These are phyloP conservation scores for Platanista minor DNA, from an alignment of 2,113 vertebrate species.

Conservation along the genomic window DNA sequence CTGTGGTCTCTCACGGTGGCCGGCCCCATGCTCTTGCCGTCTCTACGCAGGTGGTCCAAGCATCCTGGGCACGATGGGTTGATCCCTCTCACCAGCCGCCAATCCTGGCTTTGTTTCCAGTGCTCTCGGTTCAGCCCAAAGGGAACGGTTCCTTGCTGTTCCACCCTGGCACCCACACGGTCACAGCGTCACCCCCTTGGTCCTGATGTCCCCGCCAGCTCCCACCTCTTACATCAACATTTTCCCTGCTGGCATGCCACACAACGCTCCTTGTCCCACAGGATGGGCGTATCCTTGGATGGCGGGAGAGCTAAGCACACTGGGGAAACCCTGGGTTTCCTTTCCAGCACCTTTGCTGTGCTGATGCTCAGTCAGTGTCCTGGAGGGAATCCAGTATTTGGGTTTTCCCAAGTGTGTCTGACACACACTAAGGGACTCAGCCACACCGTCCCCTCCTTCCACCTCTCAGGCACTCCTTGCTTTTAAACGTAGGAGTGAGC, in stretches of 20 bases:
- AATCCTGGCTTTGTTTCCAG: neutral
- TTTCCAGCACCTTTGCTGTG: neutral
- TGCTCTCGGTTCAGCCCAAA: neutral
- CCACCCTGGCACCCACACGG: neutral
- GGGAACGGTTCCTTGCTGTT: neutral
- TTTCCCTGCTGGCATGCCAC: neutral
- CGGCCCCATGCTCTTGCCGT: neutral
- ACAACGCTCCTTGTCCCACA: too few relatives aligned
- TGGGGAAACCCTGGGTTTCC: neutral
- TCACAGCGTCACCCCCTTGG: neutral
- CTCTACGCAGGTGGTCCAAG: rapidly evolving
- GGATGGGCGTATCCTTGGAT: neutral
- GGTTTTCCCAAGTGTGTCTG: neutral
- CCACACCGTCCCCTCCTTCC: neutral
- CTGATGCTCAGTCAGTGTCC: too few relatives aligned
- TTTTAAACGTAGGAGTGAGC: neutral
- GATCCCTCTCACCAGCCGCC: neutral
- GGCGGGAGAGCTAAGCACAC: neutral
- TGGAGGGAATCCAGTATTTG: neutral
- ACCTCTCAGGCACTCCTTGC: neutral
- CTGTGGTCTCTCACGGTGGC: neutral
- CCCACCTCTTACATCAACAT: neutral
- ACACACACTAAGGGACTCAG: neutral
- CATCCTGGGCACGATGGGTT: neutral
- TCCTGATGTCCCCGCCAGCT: neutral